Conservation (phyloP, 2,888 invertebrate genomes). For the Acanthosepion pharaonis region DNA sequence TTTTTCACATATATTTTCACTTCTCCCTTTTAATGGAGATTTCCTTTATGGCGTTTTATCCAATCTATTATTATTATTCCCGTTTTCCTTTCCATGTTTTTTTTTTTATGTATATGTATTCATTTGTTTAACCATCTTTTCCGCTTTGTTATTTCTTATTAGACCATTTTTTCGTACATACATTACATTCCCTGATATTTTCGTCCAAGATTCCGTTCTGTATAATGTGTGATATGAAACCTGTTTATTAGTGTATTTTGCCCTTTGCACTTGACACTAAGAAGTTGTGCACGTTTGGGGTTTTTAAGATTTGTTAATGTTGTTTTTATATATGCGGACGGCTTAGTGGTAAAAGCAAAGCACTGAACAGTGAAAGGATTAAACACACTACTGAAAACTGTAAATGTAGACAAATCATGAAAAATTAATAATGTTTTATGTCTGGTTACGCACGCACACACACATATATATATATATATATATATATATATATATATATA, state of each 20-base stretch:
- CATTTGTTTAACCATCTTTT: neutral
- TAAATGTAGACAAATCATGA: no score
- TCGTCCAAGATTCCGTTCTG: neutral
- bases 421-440: no score
- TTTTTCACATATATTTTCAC: neutral
- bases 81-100: neutral
- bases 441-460: no score
- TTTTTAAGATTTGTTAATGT: neutral
- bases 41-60: neutral
- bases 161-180: neutral
- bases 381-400: neutral
- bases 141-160: neutral
- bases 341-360: neutral
- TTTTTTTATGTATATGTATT: neutral
- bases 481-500: no score
- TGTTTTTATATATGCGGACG: neutral
- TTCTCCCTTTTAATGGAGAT: neutral
- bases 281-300: neutral
- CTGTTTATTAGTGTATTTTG: neutral
- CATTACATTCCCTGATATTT: slow-evolving; percentile 6
- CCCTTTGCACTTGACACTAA: neutral
- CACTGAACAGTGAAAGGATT: neutral
- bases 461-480: no score
- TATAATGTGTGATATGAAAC: neutral
- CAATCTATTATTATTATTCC: neutral